Conservation (phyloP, 2,888 invertebrate genomes). For the Sinohyriopsis cumingii region DNA sequence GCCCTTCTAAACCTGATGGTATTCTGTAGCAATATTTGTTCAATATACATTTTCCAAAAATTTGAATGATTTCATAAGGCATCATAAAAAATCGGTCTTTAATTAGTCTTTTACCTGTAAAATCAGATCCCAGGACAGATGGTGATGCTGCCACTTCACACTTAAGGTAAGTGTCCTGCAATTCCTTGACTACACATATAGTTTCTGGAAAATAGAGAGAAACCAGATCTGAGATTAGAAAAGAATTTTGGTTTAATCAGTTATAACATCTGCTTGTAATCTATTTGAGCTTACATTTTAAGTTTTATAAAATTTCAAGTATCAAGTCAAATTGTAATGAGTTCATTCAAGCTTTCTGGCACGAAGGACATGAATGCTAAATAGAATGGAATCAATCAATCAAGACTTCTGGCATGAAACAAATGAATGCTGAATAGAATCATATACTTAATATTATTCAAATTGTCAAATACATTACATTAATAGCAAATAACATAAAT, state of each 20-base stretch:
- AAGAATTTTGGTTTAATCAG: background rate
- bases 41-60: no score
- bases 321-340: no score
- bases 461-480: no score
- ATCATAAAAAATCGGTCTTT: no score
- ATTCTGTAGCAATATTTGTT: no score
- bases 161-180: slow-evolving; percentile 32
- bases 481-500: no score
- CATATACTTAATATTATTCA: no score
- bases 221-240: background rate
- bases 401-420: background rate
- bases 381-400: background rate
- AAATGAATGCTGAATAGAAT: background rate
- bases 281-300: no score
- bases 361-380: background rate
- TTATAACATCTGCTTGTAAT: no score
- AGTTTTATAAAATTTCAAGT: no score
- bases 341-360: background rate
- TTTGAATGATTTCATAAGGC: no score
- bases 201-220: slow-evolving; percentile 31
- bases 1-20: no score
- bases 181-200: slow-evolving; percentile 31
- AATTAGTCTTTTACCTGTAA: slow-evolving; percentile 8
- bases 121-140: slow-evolving; percentile 10
- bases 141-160: slow-evolving; percentile 40